phyloP scores from a whole-genome alignment of 1,140 invertebrate genomes.

The Drosophila sp. region DNA sequence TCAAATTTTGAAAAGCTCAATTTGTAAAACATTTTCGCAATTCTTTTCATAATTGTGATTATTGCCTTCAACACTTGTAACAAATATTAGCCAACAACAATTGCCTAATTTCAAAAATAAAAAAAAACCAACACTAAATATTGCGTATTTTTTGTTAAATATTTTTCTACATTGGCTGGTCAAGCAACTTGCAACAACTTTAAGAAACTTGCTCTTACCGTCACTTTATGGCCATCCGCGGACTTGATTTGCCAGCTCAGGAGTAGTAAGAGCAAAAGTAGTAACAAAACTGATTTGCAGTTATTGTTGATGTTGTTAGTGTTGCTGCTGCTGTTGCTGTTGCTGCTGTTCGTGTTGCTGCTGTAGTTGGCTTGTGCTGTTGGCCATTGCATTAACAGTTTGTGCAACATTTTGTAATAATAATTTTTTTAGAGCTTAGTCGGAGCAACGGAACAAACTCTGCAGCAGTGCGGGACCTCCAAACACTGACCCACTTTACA shows the following conservation, averaged over 20 bases:
- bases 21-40: not conserved
- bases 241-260: conserved; percentile 47
- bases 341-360: conserved; percentile 25
- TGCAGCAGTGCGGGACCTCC: not conserved
- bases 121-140: not conserved
- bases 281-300: conserved; percentile 31
- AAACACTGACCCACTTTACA: conserved; percentile 28
- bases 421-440: conserved; percentile 5
- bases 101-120: not conserved
- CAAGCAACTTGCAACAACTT: not conserved
- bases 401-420: conserved; percentile 36
- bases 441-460: conserved; percentile 6
- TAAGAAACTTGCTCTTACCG: conserved; percentile 44
- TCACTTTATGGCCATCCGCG: conserved; percentile 61
- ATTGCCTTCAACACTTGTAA: not conserved
- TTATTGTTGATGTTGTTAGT: conserved; percentile 29
- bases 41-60: too few relatives aligned
- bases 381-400: conserved; percentile 26
- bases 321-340: conserved; percentile 28
- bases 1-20: not conserved
- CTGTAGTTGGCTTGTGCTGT: conserved; percentile 20
- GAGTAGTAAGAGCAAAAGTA: conserved; percentile 34
- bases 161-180: not conserved
- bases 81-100: not conserved
- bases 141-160: not conserved